phyloP scores from a whole-genome alignment of 92 coral and sea anemone species.

The Porites divaricata region DNA sequence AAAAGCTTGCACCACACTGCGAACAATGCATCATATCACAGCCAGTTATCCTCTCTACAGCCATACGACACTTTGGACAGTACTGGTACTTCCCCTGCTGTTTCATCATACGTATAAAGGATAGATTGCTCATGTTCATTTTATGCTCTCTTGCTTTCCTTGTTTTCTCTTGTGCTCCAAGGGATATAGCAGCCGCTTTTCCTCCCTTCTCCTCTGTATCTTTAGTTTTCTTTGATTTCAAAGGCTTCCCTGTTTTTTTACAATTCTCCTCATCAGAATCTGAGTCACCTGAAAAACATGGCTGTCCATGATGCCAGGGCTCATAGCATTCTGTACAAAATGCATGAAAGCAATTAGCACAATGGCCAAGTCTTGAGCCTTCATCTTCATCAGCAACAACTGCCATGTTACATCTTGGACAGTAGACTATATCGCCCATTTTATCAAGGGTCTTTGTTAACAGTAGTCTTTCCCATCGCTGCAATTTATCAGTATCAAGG shows the following conservation, averaged over 20 bases:
- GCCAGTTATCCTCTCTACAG: slow-evolving; percentile 88
- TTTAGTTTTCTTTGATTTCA: slow-evolving; percentile 29
- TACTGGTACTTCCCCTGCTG: slow-evolving; percentile 71
- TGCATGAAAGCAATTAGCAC: slow-evolving; percentile 83
- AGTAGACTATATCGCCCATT: slow-evolving; percentile 89
- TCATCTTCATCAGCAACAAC: slow-evolving; percentile 89
- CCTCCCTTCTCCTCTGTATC: slow-evolving; percentile 4
- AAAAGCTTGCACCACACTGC: slow-evolving; percentile 81
- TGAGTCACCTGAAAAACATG: slow-evolving; percentile 66
- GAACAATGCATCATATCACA: slow-evolving; percentile 95
- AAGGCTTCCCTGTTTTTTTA: slow-evolving; percentile 6
- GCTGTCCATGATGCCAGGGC: slow-evolving; percentile 83
- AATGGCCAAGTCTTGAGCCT: slow-evolving; percentile 83
- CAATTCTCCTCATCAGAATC: slow-evolving; percentile 31
- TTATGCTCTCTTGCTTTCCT: slow-evolving; percentile 26
- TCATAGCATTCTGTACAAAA: slow-evolving; percentile 93
- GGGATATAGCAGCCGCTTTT: not conserved
- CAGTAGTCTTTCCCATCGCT: slow-evolving; percentile 88
- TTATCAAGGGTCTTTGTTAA: slow-evolving; percentile 82
- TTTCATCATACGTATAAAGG: slow-evolving; percentile 73
- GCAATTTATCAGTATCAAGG: slow-evolving; percentile 69
- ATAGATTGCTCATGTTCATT: slow-evolving; percentile 45
- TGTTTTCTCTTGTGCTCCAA: not conserved
- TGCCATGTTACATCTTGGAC: slow-evolving; percentile 90
- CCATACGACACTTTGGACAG: slow-evolving; percentile 86